Percentiles rank a stretch among this genome's conserved stretches.
phyloP scores from a whole-genome alignment of 2,113 vertebrate species.

The Barbus barbus region DNA sequence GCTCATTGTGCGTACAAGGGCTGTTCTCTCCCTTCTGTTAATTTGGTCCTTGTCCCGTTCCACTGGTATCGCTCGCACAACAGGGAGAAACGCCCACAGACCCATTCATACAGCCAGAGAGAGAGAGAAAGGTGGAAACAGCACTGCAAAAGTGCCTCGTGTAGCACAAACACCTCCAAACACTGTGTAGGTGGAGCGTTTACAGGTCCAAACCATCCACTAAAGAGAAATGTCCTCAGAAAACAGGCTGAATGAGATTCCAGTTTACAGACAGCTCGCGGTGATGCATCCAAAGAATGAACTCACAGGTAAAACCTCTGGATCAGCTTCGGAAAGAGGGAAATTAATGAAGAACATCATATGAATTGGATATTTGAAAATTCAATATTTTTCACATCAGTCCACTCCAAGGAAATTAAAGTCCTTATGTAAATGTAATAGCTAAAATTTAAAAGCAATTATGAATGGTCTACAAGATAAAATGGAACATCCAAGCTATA shows the following conservation, averaged over 20 bases:
- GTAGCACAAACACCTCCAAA: constrained; percentile 34
- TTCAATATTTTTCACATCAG: not conserved
- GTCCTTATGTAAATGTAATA: not conserved
- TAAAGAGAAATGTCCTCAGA: constrained; percentile 5
- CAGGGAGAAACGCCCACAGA: constrained; percentile 36
- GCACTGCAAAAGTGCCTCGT: not conserved
- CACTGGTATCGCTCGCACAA: not conserved
- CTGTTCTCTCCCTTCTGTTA: constrained; percentile 25
- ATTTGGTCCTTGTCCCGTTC: constrained; percentile 35
- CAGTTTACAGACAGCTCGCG: constrained; percentile 47
- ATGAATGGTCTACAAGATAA: not conserved
- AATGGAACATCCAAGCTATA: too few species aligned
- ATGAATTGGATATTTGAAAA: not conserved
- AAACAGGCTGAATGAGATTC: constrained; percentile 4
- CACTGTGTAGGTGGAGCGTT: not conserved
- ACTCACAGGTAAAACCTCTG: not conserved
- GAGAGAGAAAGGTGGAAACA: constrained; percentile 11
- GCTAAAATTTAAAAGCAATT: not conserved
- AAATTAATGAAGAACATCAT: not conserved
- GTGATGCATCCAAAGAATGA: constrained; percentile 35
- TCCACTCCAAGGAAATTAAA: not conserved
- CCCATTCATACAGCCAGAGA: constrained; percentile 19
- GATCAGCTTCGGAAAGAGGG: not conserved
- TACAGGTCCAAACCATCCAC: not conserved
- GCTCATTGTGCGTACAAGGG: not conserved